Conservation (phyloP, 2,797 vertebrate genomes). For the Epinephelus coioides region DNA sequence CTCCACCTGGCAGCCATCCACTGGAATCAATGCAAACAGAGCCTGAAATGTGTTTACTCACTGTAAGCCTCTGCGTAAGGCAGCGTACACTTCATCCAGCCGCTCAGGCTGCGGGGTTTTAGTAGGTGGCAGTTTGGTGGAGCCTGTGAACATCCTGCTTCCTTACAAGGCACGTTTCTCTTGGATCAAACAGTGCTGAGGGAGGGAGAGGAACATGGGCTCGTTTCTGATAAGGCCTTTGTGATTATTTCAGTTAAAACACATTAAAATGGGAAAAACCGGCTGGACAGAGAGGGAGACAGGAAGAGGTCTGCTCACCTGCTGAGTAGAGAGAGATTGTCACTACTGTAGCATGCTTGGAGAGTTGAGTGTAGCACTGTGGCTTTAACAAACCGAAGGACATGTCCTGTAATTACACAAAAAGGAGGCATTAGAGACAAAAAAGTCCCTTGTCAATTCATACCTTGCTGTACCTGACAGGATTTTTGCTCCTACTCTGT, state of each 20-base stretch:
- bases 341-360: conserved; percentile 77
- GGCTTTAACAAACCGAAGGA: conserved; percentile 70
- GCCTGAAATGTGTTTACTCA: conserved; percentile 81
- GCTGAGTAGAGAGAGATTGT: conserved; percentile 85
- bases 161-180: conserved; percentile 90
- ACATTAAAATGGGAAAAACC: conserved; percentile 4
- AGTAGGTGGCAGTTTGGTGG: conserved; percentile 91
- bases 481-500: conserved; percentile 22
- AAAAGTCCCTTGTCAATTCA: conserved; percentile 25
- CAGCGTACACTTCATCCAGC: conserved; percentile 93
- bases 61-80: conserved; percentile 93
- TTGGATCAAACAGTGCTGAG: conserved; percentile 78
- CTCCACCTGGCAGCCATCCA: conserved; percentile 32
- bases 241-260: conserved; percentile 11
- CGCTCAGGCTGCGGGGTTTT: conserved; percentile 94
- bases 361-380: conserved; percentile 52
- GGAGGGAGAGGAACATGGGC: conserved; percentile 34
- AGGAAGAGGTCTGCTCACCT: conserved; percentile 68
- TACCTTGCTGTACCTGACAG: conserved; percentile 34
- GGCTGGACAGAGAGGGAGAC: not conserved
- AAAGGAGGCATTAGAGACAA: conserved; percentile 48
- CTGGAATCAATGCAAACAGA: conserved; percentile 32
- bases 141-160: conserved; percentile 97
- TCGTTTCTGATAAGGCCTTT: conserved; percentile 49
- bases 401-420: conserved; percentile 77